Evolutionary conservation across 2,113 vertebrate species (phyloP).

Genomic region (Dipodomys stephensi): DNA sequence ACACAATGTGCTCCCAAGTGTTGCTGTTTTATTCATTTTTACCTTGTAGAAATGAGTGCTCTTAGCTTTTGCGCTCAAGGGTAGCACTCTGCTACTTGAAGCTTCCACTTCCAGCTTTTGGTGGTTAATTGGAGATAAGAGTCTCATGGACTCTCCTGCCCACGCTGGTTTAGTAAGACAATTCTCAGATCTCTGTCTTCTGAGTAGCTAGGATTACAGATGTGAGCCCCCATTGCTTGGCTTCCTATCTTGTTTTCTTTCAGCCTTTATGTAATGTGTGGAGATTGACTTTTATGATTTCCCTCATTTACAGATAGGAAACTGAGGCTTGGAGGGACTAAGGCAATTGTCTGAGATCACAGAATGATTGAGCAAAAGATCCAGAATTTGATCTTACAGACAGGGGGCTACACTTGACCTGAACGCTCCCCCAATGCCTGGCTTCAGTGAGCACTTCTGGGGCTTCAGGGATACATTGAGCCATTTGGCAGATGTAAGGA

Average conservation of each 20-base stretch:
- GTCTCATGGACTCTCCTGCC: background rate
- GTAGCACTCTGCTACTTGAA: no score
- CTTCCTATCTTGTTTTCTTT: no score
- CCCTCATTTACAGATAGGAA: conserved; percentile 34
- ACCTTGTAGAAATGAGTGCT: background rate
- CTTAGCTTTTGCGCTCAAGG: no score
- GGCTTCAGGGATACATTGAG: conserved; percentile 9
- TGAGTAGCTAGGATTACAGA: no score
- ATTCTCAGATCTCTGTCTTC: no score
- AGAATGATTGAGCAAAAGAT: background rate
- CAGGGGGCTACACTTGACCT: background rate
- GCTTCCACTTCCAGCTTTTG: no score
- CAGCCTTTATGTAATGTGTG: background rate
- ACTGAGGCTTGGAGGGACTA: background rate
- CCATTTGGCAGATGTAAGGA: background rate
- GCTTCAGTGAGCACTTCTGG: background rate
- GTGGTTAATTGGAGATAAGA: no score
- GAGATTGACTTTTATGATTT: background rate
- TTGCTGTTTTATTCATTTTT: background rate
- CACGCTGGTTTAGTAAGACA: no score
- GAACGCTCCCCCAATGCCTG: background rate
- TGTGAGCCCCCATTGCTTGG: no score
- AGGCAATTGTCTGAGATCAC: background rate
- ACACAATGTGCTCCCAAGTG: background rate
- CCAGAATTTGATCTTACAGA: background rate